Evolutionary conservation across 2,113 vertebrate species (phyloP).

Genomic region (Amblyopsis rosae): DNA sequence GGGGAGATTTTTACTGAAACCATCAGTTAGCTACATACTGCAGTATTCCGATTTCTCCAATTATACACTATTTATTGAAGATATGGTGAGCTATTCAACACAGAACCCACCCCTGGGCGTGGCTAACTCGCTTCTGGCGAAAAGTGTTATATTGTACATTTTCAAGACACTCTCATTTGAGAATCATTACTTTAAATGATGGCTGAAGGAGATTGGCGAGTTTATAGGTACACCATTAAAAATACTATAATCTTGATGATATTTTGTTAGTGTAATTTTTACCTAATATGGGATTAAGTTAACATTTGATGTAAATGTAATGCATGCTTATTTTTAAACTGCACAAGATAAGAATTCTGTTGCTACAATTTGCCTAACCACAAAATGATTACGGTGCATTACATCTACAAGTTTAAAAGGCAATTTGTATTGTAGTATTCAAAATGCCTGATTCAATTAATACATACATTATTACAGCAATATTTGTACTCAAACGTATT

Average conservation of each 20-base stretch:
- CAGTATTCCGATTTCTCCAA: too few relatives aligned
- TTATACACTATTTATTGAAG: too few relatives aligned
- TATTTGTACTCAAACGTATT: not conserved
- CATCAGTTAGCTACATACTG: too few relatives aligned
- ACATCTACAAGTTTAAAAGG: not conserved
- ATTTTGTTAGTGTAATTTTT: not conserved
- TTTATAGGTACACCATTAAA: too few relatives aligned
- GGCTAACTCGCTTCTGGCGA: too few relatives aligned
- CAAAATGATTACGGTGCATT: not conserved
- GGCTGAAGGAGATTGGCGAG: not conserved
- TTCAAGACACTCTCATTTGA: constrained; percentile 21
- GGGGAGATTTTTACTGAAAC: too few relatives aligned
- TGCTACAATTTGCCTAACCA: constrained; percentile 49
- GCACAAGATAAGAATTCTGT: constrained; percentile 54
- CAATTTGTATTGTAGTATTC: not conserved
- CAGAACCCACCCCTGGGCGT: too few relatives aligned
- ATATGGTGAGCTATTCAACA: too few relatives aligned
- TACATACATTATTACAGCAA: not conserved
- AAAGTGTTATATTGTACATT: constrained; percentile 18
- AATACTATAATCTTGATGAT: not conserved
- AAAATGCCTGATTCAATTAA: too few relatives aligned
- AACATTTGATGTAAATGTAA: not conserved
- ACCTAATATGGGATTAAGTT: not conserved
- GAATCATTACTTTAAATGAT: constrained; percentile 32
- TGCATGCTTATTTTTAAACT: constrained; percentile 69